Evolutionary conservation across 2,888 invertebrate genomes (phyloP), one percentile per base, ranked within the genome.

Genomic region (Drosophila stalkeri): DNA sequence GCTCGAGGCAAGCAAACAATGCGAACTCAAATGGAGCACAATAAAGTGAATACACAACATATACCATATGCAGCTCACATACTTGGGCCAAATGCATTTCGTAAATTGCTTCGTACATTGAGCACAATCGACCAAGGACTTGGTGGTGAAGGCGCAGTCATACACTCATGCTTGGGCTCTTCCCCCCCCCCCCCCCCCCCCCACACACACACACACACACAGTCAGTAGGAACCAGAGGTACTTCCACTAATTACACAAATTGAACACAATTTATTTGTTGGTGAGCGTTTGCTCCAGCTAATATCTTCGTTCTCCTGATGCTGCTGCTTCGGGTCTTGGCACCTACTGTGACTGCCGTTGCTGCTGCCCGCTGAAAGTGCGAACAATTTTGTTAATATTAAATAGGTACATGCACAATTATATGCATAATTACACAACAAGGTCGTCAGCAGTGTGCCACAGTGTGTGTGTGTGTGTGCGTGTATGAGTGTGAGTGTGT

Each of bases 211-310:
- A 27, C 51, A 55, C 12, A 11, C 20, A 23, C 20, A 27, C 23
- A 43, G 14, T 54, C 3, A 6, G 23, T 49, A 57, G 39, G 59
- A 49, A 43, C 49, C 37, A 54, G 41, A 72, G 82, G 77, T 81
- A 64, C 85, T 82, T 85, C 72, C 81, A 74, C 83, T 81, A 86
- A 86, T 86, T 86, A 75, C 78, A 69, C 77, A 81, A 88, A 90
- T 85, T 89, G 88, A 90, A 89, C 79, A 51, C 63, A 89, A 87
- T 85, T 82, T 85, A 79, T 82, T 80, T 82, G 64, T 18, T 71
- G 46, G 41, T 33, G 23, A 31, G 55, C 56, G 55, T 51, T 31
- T 49, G 55, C 65, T 63, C 37, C 59, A 56, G 43, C 57, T 79
- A 43, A 66, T 51, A 54, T 49, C 59, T 46, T 9, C 52, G 67